Conservation (phyloP, 1,140 invertebrate species). For the Caenorhabditis brenneri region DNA sequence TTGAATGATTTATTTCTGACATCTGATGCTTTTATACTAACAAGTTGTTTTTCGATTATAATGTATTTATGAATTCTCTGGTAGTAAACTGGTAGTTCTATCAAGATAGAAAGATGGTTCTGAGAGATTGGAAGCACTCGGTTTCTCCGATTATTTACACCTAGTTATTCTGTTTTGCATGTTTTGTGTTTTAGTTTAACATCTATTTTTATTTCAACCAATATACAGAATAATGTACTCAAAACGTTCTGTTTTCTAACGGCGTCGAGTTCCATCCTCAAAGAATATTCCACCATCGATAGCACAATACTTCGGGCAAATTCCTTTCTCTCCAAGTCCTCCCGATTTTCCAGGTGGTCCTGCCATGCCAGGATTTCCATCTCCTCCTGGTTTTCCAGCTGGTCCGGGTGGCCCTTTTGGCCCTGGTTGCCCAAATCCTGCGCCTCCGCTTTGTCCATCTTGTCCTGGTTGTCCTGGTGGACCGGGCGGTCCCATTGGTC, state of each 20-base stretch:
- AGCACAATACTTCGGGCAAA: too few relatives aligned
- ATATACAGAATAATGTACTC: neutral
- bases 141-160: neutral
- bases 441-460: conserved; percentile 1
- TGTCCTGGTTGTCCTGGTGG: conserved; percentile 36
- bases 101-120: conserved; percentile 1
- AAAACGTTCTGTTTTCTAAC: neutral
- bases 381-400: neutral
- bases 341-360: neutral
- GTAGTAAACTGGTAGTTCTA: conserved; percentile 17
- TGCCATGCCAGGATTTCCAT: neutral
- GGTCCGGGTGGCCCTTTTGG: conserved; percentile 46
- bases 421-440: conserved; percentile 39
- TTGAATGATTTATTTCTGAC: neutral
- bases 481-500: neutral
- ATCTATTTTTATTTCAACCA: too few relatives aligned
- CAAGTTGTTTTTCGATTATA: neutral
- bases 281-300: neutral
- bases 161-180: too few relatives aligned
- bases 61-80: neutral
- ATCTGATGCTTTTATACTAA: neutral
- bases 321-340: too few relatives aligned
- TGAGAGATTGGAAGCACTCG: neutral
- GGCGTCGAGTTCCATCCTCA: neutral
- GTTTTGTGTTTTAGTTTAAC: too few relatives aligned